Base-by-base conservation (phyloP, 2,888 invertebrate species). In the Callosobruchus maculatus region DNA sequence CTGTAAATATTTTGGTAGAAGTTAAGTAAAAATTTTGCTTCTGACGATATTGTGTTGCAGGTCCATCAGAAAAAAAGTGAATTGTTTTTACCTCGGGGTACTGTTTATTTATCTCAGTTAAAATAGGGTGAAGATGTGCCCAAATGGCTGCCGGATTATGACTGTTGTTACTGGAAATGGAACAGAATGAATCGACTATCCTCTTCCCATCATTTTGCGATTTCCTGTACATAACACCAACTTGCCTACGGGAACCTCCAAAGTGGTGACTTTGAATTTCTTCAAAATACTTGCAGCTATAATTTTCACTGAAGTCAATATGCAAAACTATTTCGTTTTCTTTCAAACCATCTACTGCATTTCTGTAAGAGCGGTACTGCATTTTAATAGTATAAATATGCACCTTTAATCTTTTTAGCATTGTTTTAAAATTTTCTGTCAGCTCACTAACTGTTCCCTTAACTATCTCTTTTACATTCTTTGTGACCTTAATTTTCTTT, bases 191-290 rank as follows among this genome's bases (percentile, higher is more conserved):
- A n/a, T n/a, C n/a, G 22, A 49, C 3, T 70, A 68, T 30, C 30
- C 9, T 9, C 9, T 5, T 30, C 30, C 3, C 9, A 30, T 30
- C 30, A 30, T 30, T 9, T 30, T 3, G 9, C 9, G 4, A 3
- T 5, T 9, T 3, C 30, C 30, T 30, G 9, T 30, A 30, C 4
- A 30, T 30, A 3, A 30, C 30, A 5, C 30, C 30, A 5, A 73
- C 71, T 66, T 73, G 73, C 5, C 71, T 73, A n/a, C 73, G 71
- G 9, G 73, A 73, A 4, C 71, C 73, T n/a, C 70, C 73, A 73
- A 73, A 73, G 67, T 73, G 73, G 21, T 73, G 71, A 22, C 49
- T 30, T 66, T 73, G 73, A 21, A 73, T 71, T 31, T 73, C 73
- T 71, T 71, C 71, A 21, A 20, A 66, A 71, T 71, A 66, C 67